Base-by-base conservation (phyloP, 64 coral and sea anemone genomes). In the Trachythela sp. region DNA sequence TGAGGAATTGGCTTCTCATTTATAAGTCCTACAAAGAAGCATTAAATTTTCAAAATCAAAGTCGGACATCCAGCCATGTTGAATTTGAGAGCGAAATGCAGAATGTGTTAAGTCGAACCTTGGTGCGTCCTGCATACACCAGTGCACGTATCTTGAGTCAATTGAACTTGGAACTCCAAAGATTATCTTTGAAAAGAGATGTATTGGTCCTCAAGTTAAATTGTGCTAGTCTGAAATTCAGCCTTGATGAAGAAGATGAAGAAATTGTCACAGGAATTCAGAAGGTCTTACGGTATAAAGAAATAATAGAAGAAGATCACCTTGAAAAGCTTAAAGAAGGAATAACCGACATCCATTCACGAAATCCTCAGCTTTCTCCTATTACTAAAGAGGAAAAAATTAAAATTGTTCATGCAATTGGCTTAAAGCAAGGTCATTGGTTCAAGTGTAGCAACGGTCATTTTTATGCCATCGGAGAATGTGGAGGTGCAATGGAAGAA, bases 371-470 rank as follows among this genome's bases (percentile, higher is more conserved):
- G 31, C 33, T 80, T 35, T 15, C 75, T 80, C 75, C 75, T 26
- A 29, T 93, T 2, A 68, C 92, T 24, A 24, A 34, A 39, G 94
- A 94, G 33, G 90, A 94, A 30, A 60, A 90, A 54, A 14, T 89
- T 36, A 83, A 91, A 87, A 95, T 95, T 49, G 89, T 92, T 30
- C 85, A 89, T 36, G 72, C 89, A 22, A 94, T 94, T 50, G 88
- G 88, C 11, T 88, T 97, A 24, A 37, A 84, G 14, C 30, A 80
- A 38, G 94, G 94, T 26, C 90, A 92, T 34, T 93, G 89, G 92
- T 92, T 86, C 70, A 95, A 92, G 72, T 95, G 94, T 36, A 90
- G 90, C 0, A 95, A 90, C 36, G 90, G 90, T 84, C 94, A 92
- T 86, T 32, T 70, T 7, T 89, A 92, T 80, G 94, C 90, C 15